Base-by-base conservation (phyloP, 2,113 vertebrate species). In the Misgurnus anguillicaudatus region DNA sequence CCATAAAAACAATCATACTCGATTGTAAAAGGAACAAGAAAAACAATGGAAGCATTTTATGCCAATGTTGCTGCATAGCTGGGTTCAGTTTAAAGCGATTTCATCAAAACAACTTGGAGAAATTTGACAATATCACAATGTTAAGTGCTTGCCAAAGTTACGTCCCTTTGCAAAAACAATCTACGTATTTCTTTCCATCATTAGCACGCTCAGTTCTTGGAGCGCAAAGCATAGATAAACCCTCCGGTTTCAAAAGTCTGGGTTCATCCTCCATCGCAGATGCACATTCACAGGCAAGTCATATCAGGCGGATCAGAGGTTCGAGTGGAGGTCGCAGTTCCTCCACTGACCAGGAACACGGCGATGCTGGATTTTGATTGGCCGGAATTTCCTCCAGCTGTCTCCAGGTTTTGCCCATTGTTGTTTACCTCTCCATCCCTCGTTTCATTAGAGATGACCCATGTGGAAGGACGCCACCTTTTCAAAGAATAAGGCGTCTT, bases 401-500 rank as follows among this genome's bases (percentile, higher is more conserved):
- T 60, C 58, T 78, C 75, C 67, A 58, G 60, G 31, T 86, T 87
- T 79, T 87, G 88, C 77, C 91, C 86, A 21, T 88, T 89, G 76
- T 94, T 96, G 90, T 95, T 94, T 86, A 98, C 96, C 89, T 98
- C 96, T 16, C 93, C 94, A 85, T 92, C 95, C 89, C 94, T 87
- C 0, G 90, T 89, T 75, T 98, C 96, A 0, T 95, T 96, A 85
- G 97, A 96, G 91, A 99, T 95, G 86, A 97, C 96, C 98, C 98
- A 99, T 0, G 97, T 98, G 0, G 95, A 97, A 0, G 98, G 98
- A 4, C 97, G 96, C 97, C 97, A 98, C 80, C 95, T 93, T 90
- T 99, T 99, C 4, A 99, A 94, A 0, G 98, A 99, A 85, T 99
- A 99, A 0, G 98, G 98, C 0, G 98, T 99, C 88, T 99, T 99